Evolutionary conservation across 2,888 invertebrate species (phyloP).

Genomic region (Neocrepidodera transversa): DNA sequence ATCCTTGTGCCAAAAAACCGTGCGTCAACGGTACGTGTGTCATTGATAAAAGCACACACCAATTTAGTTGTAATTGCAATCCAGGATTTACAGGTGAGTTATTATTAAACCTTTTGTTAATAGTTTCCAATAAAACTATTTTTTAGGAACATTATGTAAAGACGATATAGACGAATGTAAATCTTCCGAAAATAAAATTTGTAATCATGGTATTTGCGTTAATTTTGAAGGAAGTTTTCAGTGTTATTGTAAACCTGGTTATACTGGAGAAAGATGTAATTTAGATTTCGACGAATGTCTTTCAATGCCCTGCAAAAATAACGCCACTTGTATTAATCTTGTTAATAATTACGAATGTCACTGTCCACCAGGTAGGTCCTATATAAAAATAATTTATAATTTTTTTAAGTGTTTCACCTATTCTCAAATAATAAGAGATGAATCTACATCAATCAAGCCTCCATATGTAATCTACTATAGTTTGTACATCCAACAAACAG

Average conservation of each 20-base stretch:
- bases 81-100: slow-evolving; percentile 70
- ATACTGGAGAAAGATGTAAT: slow-evolving; percentile 83
- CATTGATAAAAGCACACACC: slow-evolving; percentile 61
- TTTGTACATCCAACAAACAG: too few relatives aligned
- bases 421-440: too few relatives aligned
- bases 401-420: background rate
- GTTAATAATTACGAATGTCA: slow-evolving; percentile 85
- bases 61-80: slow-evolving; percentile 76
- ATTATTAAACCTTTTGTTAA: background rate
- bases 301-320: slow-evolving; percentile 82
- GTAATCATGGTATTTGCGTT: slow-evolving; percentile 83
- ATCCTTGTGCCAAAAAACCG: slow-evolving; percentile 70
- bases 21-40: slow-evolving; percentile 73
- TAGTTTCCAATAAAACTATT: slow-evolving; percentile 1
- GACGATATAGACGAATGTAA: slow-evolving; percentile 80
- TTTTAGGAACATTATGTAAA: slow-evolving; percentile 62
- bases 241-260: slow-evolving; percentile 89
- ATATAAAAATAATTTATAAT: slow-evolving; percentile 55
- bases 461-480: too few relatives aligned
- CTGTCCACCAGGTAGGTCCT: slow-evolving; percentile 75
- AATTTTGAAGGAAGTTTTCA: slow-evolving; percentile 80
- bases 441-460: background rate
- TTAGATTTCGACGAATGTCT: slow-evolving; percentile 89
- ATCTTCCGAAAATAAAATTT: slow-evolving; percentile 66
- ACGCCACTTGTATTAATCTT: slow-evolving; percentile 81